Evolutionary conservation across 1,140 invertebrate genomes (phyloP), one percentile per base, ranked within the genome.

Genomic region (Drosophila miranda): DNA sequence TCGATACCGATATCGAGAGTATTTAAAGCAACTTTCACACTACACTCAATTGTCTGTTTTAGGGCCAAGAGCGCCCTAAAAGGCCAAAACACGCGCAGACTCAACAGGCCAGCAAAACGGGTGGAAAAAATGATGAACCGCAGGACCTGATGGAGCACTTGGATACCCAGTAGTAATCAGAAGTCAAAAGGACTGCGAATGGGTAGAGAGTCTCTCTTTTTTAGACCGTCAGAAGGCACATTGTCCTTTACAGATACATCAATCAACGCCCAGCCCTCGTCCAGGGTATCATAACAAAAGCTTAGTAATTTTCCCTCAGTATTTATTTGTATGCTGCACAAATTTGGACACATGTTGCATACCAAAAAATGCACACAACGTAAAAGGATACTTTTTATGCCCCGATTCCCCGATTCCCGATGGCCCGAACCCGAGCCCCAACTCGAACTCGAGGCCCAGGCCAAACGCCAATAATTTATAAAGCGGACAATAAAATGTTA

Each of bases 401-500:
- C 54, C 58, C 67, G 61, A 43, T 61, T 52, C 14, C 21, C 26
- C 59, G 51, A 60, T 71, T 42, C 58, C 42, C 19, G 19, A 19
- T 19, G 1, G 19, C 19, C 43, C 49, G 43, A 59, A 30, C 7
- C 34, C 56, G 50, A 54, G n/a, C n/a, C n/a, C n/a, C n/a, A n/a
- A n/a, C n/a, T n/a, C 34, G 11, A 42, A 50, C 62, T 38, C 54
- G 56, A 41, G 11, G 44, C 19, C 46, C 21, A 30, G 42, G 51
- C 34, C 81, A 86, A 86, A 86, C 82, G 82, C 78, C 82, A 86
- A 86, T 86, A 86, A 86, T 87, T 87, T 86, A 87, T 86, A 87
- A 86, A 87, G 81, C 82, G 82, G 75, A 86, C 82, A 87, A 87
- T 87, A 88, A 87, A 87, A 87, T 87, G 82, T 87, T 87, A 88